These are phyloP conservation scores for Patella depressa DNA, from an alignment of 2,888 invertebrate genomes.

Conservation along the genomic window DNA sequence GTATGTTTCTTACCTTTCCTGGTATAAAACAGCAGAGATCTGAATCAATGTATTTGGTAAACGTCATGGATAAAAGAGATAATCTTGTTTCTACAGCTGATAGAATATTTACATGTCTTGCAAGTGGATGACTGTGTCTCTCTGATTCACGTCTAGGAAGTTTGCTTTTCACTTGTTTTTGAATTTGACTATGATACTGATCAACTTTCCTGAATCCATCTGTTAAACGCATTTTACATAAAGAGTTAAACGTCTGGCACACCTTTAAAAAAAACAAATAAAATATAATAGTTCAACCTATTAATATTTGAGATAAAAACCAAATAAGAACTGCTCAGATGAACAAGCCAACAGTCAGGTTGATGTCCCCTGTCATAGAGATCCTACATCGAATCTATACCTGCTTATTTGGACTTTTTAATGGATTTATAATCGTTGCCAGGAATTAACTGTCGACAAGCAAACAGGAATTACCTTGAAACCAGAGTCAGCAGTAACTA, in stretches of 20 bases:
- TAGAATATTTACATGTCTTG: conserved; percentile 90
- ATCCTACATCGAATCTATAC: no score
- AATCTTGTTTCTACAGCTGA: conserved; percentile 91
- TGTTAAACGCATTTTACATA: conserved; percentile 83
- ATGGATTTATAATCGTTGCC: no score
- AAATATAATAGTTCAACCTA: not conserved
- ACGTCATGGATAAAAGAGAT: conserved; percentile 93
- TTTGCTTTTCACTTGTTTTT: conserved; percentile 85
- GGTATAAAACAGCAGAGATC: conserved; percentile 92
- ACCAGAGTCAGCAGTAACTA: no score
- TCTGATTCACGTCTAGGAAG: conserved; percentile 91
- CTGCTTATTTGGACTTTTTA: no score
- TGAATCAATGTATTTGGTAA: conserved; percentile 87
- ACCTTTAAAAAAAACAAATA: conserved; percentile 76
- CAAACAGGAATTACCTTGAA: no score
- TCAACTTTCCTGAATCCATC: conserved; percentile 87
- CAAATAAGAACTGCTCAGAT: no score
- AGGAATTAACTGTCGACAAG: no score
- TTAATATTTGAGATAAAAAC: no score
- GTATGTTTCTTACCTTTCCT: conserved; percentile 80
- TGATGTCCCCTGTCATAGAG: no score
- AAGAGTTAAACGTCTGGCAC: conserved; percentile 82
- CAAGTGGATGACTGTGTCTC: conserved; percentile 85
- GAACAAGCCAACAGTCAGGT: no score
- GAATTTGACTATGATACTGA: conserved; percentile 81